Base-by-base conservation (phyloP, 2,113 vertebrate species). In the Motacilla tschutschensis region DNA sequence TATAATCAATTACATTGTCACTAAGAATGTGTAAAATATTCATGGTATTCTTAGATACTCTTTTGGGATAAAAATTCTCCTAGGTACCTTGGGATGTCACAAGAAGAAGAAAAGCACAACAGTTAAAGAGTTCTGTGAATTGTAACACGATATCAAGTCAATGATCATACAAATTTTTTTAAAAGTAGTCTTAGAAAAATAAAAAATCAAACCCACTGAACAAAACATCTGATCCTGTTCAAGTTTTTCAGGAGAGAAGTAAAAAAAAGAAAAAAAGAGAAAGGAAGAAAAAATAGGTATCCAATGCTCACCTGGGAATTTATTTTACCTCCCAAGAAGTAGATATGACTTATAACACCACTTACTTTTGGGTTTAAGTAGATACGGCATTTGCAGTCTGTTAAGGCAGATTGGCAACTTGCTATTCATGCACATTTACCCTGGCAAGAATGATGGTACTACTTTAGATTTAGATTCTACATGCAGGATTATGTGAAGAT, bases 201-300 rank as follows among this genome's bases (percentile, higher is more conserved):
- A 20, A 4, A 47, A 58, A 40, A 28, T 55, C 5, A 47, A 46
- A 55, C 44, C 8, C 4, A 29, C n/a, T 46, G 11, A 65, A 33
- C 8, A 33, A 57, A 76, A 54, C 11, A 21, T 40, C 10, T n/a
- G 63, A 53, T 65, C 14, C 3, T 54, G 14, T 46, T 69, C 9
- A 26, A 43, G 16, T 29, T 71, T 72, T 63, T 31, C 35, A 19
- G 6, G 17, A 64, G 5, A 51, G 6, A 47, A 26, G 3, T 17
- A 31, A 50, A 40, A 24, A 54, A 40, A 44, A 47, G 57, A 20
- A 46, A 25, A 10, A 31, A 7, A 1, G 33, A 33, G 33, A 33
- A 12, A 4, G 2, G 1, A 24, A 24, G 8, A 22, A 25, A 17
- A 11, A 57, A 19, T 2, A 60, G 18, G 1, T 62, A 29, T 26